Evolutionary conservation across 2,797 vertebrate species (phyloP), one percentile per base, ranked within the genome.

Genomic region (Microctenopoma lineatum): DNA sequence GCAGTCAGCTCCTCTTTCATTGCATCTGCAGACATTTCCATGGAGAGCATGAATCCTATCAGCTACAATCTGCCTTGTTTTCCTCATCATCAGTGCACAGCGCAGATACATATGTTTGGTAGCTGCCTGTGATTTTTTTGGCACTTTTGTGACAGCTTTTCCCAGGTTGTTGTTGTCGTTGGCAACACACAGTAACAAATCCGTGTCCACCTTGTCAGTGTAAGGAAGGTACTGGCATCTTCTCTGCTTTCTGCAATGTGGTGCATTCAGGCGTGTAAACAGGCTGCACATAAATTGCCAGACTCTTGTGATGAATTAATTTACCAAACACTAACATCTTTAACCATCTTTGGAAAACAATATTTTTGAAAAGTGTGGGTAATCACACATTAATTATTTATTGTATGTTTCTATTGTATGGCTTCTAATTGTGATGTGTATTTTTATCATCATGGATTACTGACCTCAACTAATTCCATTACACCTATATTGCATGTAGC

Each of bases 91-190:
- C 54, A 3, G 38, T 59, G 51, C 58, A 38, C 65, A 56, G 76
- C 77, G 26, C 77, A 54, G 61, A 56, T 58, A 73, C 70, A 38
- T 25, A 53, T 69, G 66, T 79, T 78, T 26, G 53, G 61, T 58
- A 58, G 67, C 73, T 32, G 58, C 67, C 48, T 9, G 11, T 36
- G 52, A 69, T 60, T 77, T 77, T 21, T 36, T 63, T 79, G 73
- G 55, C 73, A 62, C 44, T 68, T 80, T 50, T 67, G 38, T 80
- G 87, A 75, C 80, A 84, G 51, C 50, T 75, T 73, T 54, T 75
- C 82, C 77, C 72, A 59, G 68, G 59, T 63, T 75, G 59, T 44
- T 46, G 71, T 75, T 53, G 70, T 74, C 48, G 69, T 70, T 78
- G 78, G 74, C 84, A 87, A 73, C 58, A 51, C 25, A 16, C 27